Conservation (phyloP, 2,797 vertebrate species). For the Brotula barbata region DNA sequence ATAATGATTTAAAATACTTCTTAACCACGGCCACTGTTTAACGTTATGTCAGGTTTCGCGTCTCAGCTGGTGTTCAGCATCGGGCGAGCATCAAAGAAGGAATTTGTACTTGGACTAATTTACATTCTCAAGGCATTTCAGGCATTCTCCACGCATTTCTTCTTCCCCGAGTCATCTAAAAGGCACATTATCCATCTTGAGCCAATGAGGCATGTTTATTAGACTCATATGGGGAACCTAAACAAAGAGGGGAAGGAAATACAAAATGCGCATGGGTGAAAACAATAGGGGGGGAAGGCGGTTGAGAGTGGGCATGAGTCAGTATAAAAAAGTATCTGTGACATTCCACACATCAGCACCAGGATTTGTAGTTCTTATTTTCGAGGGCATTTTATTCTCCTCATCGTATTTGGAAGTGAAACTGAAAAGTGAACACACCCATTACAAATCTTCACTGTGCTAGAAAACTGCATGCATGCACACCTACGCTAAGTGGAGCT, state of each 20-base stretch:
- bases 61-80: slow-evolving; percentile 18
- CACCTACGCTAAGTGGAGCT: too few species aligned
- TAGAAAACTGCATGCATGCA: slow-evolving; percentile 6
- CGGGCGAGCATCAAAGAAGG: slow-evolving; percentile 20
- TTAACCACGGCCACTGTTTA: slow-evolving; percentile 30
- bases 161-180: slow-evolving; percentile 28
- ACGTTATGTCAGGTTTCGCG: slow-evolving; percentile 40
- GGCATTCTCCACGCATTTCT: slow-evolving; percentile 48
- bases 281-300: slow-evolving; percentile 43
- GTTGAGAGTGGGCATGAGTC: slow-evolving; percentile 24
- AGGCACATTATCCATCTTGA: slow-evolving; percentile 47
- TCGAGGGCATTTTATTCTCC: background rate
- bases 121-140: slow-evolving; percentile 42
- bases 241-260: slow-evolving; percentile 71
- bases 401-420: slow-evolving; percentile 14
- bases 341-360: slow-evolving; percentile 36
- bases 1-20: slow-evolving; percentile 34
- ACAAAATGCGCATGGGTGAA: slow-evolving; percentile 27
- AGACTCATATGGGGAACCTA: slow-evolving; percentile 37
- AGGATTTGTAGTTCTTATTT: background rate
- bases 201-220: slow-evolving; percentile 49
- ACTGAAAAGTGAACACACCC: slow-evolving; percentile 1
- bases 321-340: slow-evolving; percentile 39
- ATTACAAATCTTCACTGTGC: slow-evolving; percentile 8
- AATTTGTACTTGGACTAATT: slow-evolving; percentile 39